phyloP scores from a whole-genome alignment of 2,797 vertebrate species.

The Xenopus petersii region DNA sequence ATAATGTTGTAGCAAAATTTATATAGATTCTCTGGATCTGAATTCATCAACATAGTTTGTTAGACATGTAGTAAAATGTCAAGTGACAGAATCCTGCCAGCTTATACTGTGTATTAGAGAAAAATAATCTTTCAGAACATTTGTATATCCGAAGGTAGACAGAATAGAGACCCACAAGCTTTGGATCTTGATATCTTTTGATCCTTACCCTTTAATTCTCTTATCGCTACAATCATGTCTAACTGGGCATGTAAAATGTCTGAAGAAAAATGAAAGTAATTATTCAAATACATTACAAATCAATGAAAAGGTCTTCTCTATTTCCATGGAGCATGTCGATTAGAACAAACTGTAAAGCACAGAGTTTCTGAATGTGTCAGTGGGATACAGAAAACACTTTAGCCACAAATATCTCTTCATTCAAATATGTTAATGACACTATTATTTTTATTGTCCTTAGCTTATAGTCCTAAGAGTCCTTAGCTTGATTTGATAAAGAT shows the following conservation, averaged over 20 bases:
- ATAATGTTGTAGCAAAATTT: no score
- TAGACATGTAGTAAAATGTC: no score
- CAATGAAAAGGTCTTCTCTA: background rate
- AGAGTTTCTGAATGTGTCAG: background rate
- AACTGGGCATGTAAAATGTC: background rate
- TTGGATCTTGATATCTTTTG: no score
- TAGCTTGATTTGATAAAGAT: background rate
- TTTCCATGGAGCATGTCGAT: background rate
- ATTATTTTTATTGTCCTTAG: background rate
- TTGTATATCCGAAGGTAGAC: no score
- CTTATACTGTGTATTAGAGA: no score
- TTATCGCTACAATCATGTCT: background rate
- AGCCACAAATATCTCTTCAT: background rate
- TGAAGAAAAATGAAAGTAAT: background rate
- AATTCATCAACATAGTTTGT: no score
- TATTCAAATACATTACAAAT: constrained; percentile 3
- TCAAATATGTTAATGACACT: no score
- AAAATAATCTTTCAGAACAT: no score
- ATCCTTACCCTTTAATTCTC: no score
- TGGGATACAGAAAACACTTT: background rate
- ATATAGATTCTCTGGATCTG: no score
- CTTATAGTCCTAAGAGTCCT: background rate
- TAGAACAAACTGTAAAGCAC: background rate
- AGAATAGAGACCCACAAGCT: no score
- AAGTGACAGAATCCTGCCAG: no score